Conservation (phyloP, 2,888 invertebrate genomes). For the Tachina fera region DNA sequence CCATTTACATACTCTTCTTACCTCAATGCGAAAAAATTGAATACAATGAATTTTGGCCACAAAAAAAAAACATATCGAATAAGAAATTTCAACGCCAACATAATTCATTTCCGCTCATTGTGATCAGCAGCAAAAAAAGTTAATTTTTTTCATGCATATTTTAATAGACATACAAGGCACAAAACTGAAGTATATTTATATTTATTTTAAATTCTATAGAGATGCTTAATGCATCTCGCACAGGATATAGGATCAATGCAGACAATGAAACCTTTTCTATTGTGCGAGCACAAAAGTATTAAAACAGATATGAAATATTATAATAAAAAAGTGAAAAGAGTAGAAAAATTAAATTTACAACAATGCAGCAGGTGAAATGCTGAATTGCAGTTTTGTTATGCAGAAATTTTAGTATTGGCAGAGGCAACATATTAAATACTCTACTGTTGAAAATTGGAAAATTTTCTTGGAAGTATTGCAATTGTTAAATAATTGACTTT, state of each 20-base stretch:
- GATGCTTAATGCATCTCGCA: background rate
- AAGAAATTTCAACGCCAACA: constrained; percentile 74
- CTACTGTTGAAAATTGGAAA: background rate
- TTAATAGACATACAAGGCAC: constrained; percentile 26
- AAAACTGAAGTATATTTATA: constrained; percentile 14
- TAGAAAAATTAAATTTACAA: constrained; percentile 69
- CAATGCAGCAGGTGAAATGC: constrained; percentile 81
- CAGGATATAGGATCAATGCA: constrained; percentile 4
- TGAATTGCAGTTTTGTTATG: constrained; percentile 45
- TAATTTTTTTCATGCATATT: constrained; percentile 68
- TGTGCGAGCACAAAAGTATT: constrained; percentile 32
- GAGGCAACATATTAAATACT: background rate
- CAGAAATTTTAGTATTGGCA: background rate
- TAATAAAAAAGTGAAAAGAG: constrained; percentile 45
- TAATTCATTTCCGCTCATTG: constrained; percentile 82
- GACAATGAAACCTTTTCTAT: constrained; percentile 55
- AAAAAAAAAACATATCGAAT: constrained; percentile 70
- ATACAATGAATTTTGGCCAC: constrained; percentile 76
- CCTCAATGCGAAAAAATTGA: constrained; percentile 14
- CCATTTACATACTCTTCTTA: background rate
- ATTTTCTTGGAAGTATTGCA: no score
- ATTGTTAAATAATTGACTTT: no score
- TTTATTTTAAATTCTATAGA: background rate
- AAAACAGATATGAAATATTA: constrained; percentile 46
- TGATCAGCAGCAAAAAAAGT: constrained; percentile 76